Evolutionary conservation across 2,113 vertebrate species (phyloP).

Genomic region (Sceloporus undulatus): DNA sequence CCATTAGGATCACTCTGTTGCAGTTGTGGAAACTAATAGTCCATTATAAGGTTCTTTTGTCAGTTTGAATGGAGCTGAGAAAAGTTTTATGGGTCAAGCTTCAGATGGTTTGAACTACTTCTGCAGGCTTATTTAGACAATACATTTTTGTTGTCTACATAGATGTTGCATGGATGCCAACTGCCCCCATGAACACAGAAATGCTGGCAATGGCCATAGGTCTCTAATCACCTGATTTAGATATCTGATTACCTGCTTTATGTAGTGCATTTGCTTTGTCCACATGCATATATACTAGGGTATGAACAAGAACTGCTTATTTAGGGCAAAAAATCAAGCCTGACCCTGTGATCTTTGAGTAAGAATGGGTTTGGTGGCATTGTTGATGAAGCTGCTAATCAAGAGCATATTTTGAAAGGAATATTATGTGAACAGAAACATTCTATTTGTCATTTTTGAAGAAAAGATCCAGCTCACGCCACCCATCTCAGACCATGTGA

Average conservation of each 20-base stretch:
- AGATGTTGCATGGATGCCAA: not conserved
- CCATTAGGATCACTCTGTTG: constrained; percentile 10
- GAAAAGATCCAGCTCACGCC: too few species aligned
- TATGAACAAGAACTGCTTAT: too few species aligned
- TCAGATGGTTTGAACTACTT: constrained; percentile 1
- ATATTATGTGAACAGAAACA: too few species aligned
- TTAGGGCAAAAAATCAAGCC: too few species aligned
- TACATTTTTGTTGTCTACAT: not conserved
- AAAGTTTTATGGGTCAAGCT: constrained; percentile 18
- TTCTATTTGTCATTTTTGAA: too few species aligned
- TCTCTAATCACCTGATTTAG: not conserved
- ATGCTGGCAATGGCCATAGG: not conserved
- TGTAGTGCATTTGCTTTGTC: not conserved
- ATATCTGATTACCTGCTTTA: not conserved
- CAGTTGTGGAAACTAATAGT: constrained; percentile 18
- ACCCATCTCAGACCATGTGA: too few species aligned
- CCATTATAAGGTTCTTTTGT: constrained; percentile 27
- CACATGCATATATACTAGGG: not conserved
- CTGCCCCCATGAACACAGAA: not conserved
- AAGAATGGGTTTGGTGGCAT: not conserved
- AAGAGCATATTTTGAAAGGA: too few species aligned
- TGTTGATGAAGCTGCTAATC: too few species aligned
- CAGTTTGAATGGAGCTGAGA: constrained; percentile 16
- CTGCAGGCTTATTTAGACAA: not conserved
- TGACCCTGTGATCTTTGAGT: not conserved